These are phyloP conservation scores for Tetropium fuscum DNA, from an alignment of 2,888 invertebrate species.

Conservation along the genomic window DNA sequence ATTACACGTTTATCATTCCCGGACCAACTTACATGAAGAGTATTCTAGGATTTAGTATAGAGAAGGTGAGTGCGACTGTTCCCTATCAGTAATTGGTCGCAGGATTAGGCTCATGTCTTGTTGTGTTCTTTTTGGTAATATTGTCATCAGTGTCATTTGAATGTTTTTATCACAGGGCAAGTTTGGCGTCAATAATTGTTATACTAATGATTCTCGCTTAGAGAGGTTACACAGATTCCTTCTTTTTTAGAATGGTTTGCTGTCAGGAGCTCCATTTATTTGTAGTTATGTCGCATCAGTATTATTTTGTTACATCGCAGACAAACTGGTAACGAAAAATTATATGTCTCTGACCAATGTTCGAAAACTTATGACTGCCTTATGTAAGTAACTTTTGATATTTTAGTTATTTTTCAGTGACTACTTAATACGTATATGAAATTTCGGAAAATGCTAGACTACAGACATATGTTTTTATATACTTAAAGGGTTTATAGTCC, in stretches of 20 bases:
- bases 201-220: not conserved
- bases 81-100: not conserved
- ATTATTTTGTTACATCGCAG: conserved; percentile 77
- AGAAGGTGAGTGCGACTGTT: conserved; percentile 69
- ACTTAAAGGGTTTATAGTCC: too few relatives aligned
- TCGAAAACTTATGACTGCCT: conserved; percentile 76
- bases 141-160: too few relatives aligned
- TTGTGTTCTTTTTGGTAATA: too few relatives aligned
- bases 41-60: conserved; percentile 76
- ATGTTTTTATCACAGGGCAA: too few relatives aligned
- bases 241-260: conserved; percentile 72
- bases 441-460: too few relatives aligned
- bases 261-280: conserved; percentile 77
- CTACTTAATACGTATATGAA: too few relatives aligned
- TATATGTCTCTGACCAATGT: conserved; percentile 74
- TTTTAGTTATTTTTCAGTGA: too few relatives aligned
- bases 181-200: not conserved
- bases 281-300: conserved; percentile 79
- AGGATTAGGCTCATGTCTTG: too few relatives aligned
- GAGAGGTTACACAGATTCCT: conserved; percentile 9
- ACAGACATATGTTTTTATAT: too few relatives aligned
- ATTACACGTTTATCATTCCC: conserved; percentile 78
- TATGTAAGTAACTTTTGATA: conserved; percentile 60
- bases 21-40: conserved; percentile 80
- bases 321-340: conserved; percentile 71